Conservation (phyloP, 2,113 vertebrate genomes). For the Falco punctatus region DNA sequence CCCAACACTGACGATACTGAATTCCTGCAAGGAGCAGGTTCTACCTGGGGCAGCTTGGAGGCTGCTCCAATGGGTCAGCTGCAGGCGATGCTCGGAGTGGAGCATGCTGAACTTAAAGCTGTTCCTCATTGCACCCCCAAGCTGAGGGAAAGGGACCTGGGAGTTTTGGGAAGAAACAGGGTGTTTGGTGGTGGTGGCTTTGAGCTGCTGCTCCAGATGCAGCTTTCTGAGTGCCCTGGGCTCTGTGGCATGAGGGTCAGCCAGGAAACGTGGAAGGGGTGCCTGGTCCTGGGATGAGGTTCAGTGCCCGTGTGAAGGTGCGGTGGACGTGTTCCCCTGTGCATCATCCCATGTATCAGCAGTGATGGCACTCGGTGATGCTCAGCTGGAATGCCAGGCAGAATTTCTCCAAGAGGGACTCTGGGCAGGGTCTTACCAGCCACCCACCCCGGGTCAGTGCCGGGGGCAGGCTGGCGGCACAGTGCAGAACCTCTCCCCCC, state of each 20-base stretch:
- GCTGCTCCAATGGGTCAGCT: not conserved
- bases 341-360: not conserved
- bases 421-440: not conserved
- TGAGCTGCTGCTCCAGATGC: not conserved
- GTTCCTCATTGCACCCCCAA: not conserved
- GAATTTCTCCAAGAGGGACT: not conserved
- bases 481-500: no score
- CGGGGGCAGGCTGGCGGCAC: not conserved
- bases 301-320: not conserved
- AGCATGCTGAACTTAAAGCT: rapidly evolving
- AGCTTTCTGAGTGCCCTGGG: not conserved
- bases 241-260: not conserved
- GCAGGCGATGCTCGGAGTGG: not conserved
- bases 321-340: not conserved
- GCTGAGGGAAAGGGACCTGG: not conserved
- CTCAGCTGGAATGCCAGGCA: not conserved
- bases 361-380: not conserved
- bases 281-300: not conserved
- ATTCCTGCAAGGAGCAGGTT: not conserved
- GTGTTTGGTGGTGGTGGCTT: not conserved
- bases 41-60: rapidly evolving
- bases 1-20: not conserved
- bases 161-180: not conserved
- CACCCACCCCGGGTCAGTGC: rapidly evolving
- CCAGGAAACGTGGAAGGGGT: not conserved